Evolutionary conservation across 1,140 invertebrate species (phyloP).

Genomic region (Drosophila arizonae): DNA sequence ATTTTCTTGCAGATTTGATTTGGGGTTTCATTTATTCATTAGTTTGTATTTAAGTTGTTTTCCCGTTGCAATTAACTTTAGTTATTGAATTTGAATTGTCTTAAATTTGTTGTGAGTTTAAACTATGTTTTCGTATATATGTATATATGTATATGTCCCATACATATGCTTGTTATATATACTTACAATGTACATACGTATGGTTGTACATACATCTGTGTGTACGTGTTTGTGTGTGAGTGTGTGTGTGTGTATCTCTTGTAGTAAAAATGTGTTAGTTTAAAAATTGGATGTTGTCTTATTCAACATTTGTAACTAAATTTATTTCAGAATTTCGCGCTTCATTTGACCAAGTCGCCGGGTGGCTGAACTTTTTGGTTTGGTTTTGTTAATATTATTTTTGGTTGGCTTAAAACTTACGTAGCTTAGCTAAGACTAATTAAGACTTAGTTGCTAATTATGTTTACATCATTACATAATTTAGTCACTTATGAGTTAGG

Average conservation of each 20-base stretch:
- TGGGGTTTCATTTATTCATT: not conserved
- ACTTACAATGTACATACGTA: constrained; percentile 32
- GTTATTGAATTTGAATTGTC: constrained; percentile 57
- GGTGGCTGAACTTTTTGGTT: constrained; percentile 34
- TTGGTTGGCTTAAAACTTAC: constrained; percentile 41
- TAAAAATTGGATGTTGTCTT: constrained; percentile 64
- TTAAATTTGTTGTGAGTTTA: constrained; percentile 24
- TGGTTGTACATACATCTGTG: constrained; percentile 2
- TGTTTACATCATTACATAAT: constrained; percentile 49
- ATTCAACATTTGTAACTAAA: constrained; percentile 68
- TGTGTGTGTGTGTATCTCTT: constrained; percentile 29
- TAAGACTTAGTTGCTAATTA: constrained; percentile 68
- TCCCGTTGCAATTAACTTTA: constrained; percentile 8
- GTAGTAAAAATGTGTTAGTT: constrained; percentile 69
- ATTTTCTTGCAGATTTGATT: constrained; percentile 11
- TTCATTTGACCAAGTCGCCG: constrained; percentile 58
- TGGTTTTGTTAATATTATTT: constrained; percentile 44
- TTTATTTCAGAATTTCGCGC: constrained; percentile 79
- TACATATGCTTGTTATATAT: constrained; percentile 26
- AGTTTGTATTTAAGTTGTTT: not conserved
- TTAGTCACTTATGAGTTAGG: constrained; percentile 56
- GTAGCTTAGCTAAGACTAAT: constrained; percentile 60
- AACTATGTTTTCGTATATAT: constrained; percentile 50
- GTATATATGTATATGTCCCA: constrained; percentile 37
- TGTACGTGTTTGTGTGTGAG: constrained; percentile 11